These are phyloP conservation scores for Pentalonia nigronervosa DNA, from an alignment of 1,140 invertebrate species.

Conservation along the genomic window DNA sequence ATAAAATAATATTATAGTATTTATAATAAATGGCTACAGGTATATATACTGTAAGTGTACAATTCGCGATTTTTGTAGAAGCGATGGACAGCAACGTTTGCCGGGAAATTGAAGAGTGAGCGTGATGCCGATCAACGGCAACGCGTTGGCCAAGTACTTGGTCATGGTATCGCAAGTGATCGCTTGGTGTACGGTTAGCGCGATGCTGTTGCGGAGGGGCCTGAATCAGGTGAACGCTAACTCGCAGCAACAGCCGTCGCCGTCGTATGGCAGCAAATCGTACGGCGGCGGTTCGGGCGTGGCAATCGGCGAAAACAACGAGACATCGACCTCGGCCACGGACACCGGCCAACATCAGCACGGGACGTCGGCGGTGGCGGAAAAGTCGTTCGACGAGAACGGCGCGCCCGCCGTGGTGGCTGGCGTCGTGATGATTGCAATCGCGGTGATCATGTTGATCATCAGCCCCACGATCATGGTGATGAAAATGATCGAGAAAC, in stretches of 20 bases:
- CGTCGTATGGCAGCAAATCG: not conserved
- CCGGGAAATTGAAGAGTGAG: not conserved
- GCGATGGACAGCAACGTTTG: not conserved
- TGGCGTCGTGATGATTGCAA: constrained; percentile 40
- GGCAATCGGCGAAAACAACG: not conserved
- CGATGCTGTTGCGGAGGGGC: constrained; percentile 37
- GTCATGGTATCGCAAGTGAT: constrained; percentile 50
- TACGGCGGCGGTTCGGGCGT: not conserved
- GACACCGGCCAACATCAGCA: not conserved
- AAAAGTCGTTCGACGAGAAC: constrained; percentile 5
- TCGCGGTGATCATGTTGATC: constrained; percentile 52
- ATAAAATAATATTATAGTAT: too few relatives aligned
- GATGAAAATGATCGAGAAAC: constrained; percentile 48
- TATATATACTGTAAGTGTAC: too few relatives aligned
- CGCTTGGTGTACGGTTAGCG: constrained; percentile 50
- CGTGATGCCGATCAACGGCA: constrained; percentile 47
- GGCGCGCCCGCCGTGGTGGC: constrained; percentile 39
- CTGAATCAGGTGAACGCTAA: constrained; percentile 7
- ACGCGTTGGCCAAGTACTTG: constrained; percentile 48
- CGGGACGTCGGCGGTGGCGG: too few relatives aligned
- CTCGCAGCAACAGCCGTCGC: not conserved
- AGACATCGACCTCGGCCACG: not conserved
- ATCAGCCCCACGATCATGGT: constrained; percentile 50
- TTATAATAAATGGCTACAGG: too few relatives aligned
- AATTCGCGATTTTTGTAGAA: not conserved